A percentile compares a stretch with the other conserved stretches of the same genome.
Conservation (phyloP, 2,888 invertebrate species). For the Ceriagrion tenellum region DNA sequence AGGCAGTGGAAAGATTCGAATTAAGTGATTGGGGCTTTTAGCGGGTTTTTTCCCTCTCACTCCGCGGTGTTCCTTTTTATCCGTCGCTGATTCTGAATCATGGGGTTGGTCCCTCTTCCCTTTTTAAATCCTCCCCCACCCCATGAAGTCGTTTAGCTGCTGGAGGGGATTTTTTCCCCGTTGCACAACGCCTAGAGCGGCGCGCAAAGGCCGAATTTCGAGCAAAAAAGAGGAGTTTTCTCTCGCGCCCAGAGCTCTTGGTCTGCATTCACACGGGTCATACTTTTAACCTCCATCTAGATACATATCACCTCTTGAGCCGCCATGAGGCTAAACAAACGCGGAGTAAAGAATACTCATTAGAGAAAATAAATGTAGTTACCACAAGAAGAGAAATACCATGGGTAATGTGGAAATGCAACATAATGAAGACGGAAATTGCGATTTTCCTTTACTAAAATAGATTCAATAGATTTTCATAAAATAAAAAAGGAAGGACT, state of each 20-base stretch:
- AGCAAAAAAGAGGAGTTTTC: neutral
- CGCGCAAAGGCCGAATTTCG: neutral
- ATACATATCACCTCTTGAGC: neutral
- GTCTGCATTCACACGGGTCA: neutral
- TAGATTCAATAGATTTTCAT: too few species aligned
- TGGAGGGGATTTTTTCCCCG: neutral
- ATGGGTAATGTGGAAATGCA: too few species aligned
- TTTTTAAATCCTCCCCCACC: neutral
- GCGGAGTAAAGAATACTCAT: neutral
- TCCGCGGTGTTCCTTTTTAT: neutral
- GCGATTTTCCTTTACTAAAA: too few species aligned
- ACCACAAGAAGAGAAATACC: too few species aligned
- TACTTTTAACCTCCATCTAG: neutral
- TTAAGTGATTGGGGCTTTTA: neutral
- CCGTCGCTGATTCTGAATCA: neutral
- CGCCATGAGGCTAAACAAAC: neutral
- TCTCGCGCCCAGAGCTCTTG: neutral
- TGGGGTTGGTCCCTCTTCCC: neutral
- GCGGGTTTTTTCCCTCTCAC: neutral
- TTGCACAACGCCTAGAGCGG: neutral
- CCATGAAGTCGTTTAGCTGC: neutral
- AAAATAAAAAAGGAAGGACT: too few species aligned
- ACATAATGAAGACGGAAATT: too few species aligned
- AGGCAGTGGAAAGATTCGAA: neutral
- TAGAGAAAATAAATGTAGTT: too few species aligned